Percentiles rank a stretch among this genome's conserved stretches.
Conservation (phyloP, 1,140 invertebrate genomes). For the Papilio polyxenes region DNA sequence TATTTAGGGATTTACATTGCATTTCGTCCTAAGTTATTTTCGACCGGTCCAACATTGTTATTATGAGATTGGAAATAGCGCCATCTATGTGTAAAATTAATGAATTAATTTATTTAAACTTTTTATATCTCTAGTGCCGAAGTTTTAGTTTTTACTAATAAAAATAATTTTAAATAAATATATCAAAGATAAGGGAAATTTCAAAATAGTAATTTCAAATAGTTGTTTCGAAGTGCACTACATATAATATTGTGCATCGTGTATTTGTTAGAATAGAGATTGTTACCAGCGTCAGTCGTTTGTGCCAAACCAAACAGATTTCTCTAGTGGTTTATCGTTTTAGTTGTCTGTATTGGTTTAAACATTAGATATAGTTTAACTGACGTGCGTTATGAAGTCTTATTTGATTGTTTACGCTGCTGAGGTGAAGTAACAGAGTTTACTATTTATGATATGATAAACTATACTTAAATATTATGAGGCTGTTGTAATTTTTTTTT, state of each 20-base stretch:
- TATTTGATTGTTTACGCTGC: background rate
- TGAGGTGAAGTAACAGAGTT: background rate
- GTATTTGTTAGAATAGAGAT: background rate
- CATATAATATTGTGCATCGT: background rate
- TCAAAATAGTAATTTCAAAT: no score
- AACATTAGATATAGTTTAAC: background rate
- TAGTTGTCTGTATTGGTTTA: background rate
- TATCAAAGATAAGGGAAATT: no score
- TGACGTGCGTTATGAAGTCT: constrained; percentile 10
- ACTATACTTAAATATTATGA: no score
- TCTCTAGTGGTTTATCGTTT: constrained; percentile 4
- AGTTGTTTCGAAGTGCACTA: no score
- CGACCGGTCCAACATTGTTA: background rate
- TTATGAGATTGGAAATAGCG: background rate
- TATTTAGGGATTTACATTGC: no score
- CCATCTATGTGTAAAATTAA: background rate
- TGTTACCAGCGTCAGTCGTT: background rate
- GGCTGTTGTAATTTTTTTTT: no score
- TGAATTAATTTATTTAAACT: background rate
- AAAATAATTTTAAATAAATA: no score
- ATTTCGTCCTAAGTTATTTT: no score
- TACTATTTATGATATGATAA: background rate
- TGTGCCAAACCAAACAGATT: constrained; percentile 4
- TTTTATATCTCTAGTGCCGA: no score
- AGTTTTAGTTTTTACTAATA: no score